Evolutionary conservation across 1,140 invertebrate species (phyloP).

Genomic region (Temnothorax longispinosus): DNA sequence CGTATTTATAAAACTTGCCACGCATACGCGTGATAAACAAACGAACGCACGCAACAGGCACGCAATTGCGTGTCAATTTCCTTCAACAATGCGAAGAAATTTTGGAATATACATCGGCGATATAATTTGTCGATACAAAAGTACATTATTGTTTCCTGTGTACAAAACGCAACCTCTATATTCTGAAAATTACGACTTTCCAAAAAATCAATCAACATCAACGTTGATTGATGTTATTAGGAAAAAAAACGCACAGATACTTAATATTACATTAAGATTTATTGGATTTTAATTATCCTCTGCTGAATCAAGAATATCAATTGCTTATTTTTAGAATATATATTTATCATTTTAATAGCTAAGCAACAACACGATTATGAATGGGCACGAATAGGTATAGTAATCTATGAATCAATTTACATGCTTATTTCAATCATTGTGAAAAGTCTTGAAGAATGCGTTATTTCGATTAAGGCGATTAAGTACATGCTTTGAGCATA

Average conservation of each 20-base stretch:
- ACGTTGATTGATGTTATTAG: constrained; percentile 1
- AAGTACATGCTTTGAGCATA: background rate
- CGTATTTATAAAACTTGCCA: background rate
- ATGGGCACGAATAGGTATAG: background rate
- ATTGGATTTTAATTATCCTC: background rate
- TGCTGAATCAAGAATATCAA: background rate
- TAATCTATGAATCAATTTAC: constrained; percentile 23
- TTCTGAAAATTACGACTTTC: background rate
- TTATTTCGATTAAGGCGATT: constrained; percentile 27
- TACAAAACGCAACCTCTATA: background rate
- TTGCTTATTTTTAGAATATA: background rate
- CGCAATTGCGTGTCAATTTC: constrained; percentile 54
- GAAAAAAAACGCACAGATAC: background rate
- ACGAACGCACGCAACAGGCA: constrained; percentile 38
- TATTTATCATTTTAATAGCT: background rate
- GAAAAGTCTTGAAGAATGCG: constrained; percentile 13
- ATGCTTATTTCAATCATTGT: background rate
- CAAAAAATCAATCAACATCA: background rate
- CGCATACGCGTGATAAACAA: constrained; percentile 38
- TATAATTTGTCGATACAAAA: constrained; percentile 33
- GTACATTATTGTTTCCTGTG: constrained; percentile 28
- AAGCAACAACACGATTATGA: background rate
- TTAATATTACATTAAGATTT: background rate
- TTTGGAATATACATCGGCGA: constrained; percentile 1
- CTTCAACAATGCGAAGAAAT: constrained; percentile 63